These are phyloP conservation scores for Saturnia pavonia DNA, from an alignment of 2,888 invertebrate genomes.

Conservation along the genomic window DNA sequence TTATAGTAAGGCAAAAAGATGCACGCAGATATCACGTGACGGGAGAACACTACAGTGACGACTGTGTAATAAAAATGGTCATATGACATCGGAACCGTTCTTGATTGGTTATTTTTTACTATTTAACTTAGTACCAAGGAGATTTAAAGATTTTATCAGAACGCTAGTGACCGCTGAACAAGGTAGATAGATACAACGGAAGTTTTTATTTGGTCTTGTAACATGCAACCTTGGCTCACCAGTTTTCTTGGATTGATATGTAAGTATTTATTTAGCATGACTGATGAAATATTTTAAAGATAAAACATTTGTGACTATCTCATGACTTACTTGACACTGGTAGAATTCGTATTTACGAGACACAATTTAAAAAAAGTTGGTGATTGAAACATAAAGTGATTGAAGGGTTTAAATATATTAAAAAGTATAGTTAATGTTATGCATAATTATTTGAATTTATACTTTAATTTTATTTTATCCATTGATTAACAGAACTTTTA, in stretches of 20 bases:
- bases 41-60: not conserved
- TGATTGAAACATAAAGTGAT: too few species aligned
- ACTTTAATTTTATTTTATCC: too few species aligned
- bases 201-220: not conserved
- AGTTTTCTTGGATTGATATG: conserved; percentile 4
- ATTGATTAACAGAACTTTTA: too few species aligned
- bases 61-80: conserved; percentile 23
- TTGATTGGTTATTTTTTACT: conserved; percentile 24
- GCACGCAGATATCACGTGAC: conserved; percentile 9
- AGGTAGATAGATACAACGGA: conserved; percentile 1
- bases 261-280: not conserved
- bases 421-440: too few species aligned
- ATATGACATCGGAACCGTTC: conserved; percentile 25
- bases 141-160: conserved; percentile 17
- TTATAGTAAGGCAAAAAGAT: not conserved
- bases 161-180: conserved; percentile 15
- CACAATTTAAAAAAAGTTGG: too few species aligned
- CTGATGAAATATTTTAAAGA: not conserved
- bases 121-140: conserved; percentile 15
- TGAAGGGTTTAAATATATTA: too few species aligned
- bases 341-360: too few species aligned
- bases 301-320: too few species aligned
- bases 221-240: not conserved
- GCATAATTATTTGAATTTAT: too few species aligned
- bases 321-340: not conserved